phyloP scores from a whole-genome alignment of 2,797 vertebrate species.

The Anableps anableps region DNA sequence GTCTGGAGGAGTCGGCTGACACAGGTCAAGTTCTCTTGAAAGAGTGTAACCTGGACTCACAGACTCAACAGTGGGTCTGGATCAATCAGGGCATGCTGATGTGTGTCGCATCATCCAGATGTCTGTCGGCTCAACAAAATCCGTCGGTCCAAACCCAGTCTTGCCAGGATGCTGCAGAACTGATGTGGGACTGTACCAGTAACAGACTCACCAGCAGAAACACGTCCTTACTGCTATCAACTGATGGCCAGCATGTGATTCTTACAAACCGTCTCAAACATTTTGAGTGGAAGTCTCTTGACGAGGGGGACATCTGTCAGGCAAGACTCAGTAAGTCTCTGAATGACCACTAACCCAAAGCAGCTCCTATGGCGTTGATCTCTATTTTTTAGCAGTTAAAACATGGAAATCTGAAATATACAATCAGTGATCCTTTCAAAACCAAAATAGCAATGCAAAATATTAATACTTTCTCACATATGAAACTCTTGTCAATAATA shows the following conservation, averaged over 20 bases:
- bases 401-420: neutral
- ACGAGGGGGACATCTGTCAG: slow-evolving; percentile 75
- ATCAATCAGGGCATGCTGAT: slow-evolving; percentile 52
- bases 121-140: slow-evolving; percentile 63
- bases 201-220: slow-evolving; percentile 68
- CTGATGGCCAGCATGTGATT: slow-evolving; percentile 26
- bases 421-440: neutral
- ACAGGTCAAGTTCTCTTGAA: slow-evolving; percentile 54
- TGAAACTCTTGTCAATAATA: neutral
- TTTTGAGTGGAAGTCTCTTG: slow-evolving; percentile 76
- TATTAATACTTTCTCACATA: neutral
- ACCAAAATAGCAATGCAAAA: neutral
- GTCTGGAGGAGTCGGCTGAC: slow-evolving; percentile 68
- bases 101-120: slow-evolving; percentile 65
- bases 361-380: neutral
- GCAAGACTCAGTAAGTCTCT: slow-evolving; percentile 73
- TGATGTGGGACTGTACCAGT: slow-evolving; percentile 75
- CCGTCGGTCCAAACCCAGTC: slow-evolving; percentile 51
- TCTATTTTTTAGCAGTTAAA: neutral
- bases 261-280: slow-evolving; percentile 52
- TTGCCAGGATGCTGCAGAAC: slow-evolving; percentile 44
- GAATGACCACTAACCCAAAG: neutral
- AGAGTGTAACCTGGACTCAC: slow-evolving; percentile 68
- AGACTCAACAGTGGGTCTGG: slow-evolving; percentile 81
- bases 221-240: slow-evolving; percentile 57